Conservation (phyloP, 2,888 invertebrate species). For the Lycia hirtaria region DNA sequence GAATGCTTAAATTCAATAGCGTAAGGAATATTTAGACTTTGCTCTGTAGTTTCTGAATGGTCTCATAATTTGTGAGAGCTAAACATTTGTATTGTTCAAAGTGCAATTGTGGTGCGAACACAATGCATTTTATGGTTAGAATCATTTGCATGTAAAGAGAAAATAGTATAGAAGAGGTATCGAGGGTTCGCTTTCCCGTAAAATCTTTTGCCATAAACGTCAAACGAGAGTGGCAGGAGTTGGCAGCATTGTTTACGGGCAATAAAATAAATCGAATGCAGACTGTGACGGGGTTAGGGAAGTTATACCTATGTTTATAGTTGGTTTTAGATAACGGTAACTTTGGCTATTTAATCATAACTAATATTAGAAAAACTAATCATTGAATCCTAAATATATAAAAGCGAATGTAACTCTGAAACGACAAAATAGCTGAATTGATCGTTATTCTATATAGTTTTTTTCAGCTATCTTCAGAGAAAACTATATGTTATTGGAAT, state of each 20-base stretch:
- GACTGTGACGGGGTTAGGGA: conserved; percentile 54
- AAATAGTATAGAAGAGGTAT: conserved; percentile 63
- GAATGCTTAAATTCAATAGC: conserved; percentile 38
- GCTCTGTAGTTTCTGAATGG: conserved; percentile 41
- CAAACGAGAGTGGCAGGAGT: conserved; percentile 69
- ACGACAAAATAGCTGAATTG: no score
- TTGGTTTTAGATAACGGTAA: background rate
- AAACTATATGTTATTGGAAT: no score
- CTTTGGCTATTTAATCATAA: background rate
- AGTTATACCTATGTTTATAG: background rate
- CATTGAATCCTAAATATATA: no score
- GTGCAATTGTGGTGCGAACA: conserved; percentile 52
- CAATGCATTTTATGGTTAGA: conserved; percentile 60
- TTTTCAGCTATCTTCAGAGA: no score
- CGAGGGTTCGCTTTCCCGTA: conserved; percentile 67
- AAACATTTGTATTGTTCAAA: conserved; percentile 56
- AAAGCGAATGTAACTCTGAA: no score
- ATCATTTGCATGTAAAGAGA: conserved; percentile 71
- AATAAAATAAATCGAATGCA: conserved; percentile 81
- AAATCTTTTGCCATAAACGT: conserved; percentile 80
- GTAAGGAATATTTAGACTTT: conserved; percentile 37
- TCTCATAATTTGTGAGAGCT: conserved; percentile 46
- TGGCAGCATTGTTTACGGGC: conserved; percentile 77
- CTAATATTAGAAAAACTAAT: no score
- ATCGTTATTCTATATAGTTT: no score